phyloP scores from a whole-genome alignment of 2,797 vertebrate species.

The Petrocephalus sullivani region DNA sequence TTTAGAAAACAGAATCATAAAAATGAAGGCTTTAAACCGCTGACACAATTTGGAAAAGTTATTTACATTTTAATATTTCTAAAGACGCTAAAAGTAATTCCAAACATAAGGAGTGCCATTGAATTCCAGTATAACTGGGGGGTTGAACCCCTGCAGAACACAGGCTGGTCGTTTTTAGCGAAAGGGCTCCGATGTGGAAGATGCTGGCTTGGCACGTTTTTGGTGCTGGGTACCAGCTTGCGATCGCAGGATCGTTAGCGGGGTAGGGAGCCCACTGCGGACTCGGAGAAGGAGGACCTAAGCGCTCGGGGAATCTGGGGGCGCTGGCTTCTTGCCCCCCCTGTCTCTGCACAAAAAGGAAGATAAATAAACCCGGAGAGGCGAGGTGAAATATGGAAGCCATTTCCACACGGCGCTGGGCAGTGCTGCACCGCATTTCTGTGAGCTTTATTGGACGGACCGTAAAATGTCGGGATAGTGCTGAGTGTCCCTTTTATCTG shows the following conservation, averaged over 20 bases:
- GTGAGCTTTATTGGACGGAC: conserved; percentile 35
- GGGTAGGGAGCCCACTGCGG: neutral
- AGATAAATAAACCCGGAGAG: conserved; percentile 25
- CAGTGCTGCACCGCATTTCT: conserved; percentile 40
- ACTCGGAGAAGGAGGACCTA: neutral
- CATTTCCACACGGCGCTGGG: conserved; percentile 11
- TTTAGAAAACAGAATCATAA: neutral
- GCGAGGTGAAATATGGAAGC: conserved; percentile 27
- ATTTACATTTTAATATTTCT: conserved; percentile 1
- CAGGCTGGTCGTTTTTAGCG: neutral
- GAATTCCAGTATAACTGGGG: neutral
- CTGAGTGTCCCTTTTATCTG: conserved; percentile 42
- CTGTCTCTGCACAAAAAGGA: conserved; percentile 13
- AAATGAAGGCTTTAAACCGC: neutral
- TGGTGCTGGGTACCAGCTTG: neutral
- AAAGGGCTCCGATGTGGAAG: neutral
- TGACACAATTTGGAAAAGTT: neutral
- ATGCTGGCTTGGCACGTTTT: neutral
- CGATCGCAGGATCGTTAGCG: neutral
- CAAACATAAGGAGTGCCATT: neutral
- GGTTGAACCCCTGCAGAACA: neutral
- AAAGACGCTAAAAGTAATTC: neutral
- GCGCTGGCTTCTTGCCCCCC: conserved; percentile 18
- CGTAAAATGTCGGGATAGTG: conserved; percentile 42
- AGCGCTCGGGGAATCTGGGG: neutral